Evolutionary conservation across 1,140 invertebrate genomes (phyloP), one percentile per base, ranked within the genome.

Genomic region (Panagrolaimus sp.): DNA sequence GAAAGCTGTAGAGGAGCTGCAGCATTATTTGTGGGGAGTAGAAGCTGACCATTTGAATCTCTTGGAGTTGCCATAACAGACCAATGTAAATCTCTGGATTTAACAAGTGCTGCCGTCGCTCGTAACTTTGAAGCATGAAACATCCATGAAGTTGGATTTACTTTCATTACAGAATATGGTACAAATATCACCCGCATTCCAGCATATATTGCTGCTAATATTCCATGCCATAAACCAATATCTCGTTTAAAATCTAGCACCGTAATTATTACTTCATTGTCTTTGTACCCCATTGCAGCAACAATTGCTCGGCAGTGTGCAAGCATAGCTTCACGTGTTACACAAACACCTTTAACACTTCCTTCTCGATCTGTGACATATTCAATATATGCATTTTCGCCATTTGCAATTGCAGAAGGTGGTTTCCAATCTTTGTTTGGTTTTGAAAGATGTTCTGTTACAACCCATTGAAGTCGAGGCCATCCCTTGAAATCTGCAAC

Each of bases 111-210:
- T n/a, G 96, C 90, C 66, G 91, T 92, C 0, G 95, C 95, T 93
- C 89, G 84, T 5, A 95, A 93, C 85, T 96, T 96, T n/a, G 95
- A 98, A 67, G 97, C 95, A 89, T 97, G 94, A 79, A 97, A 92
- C 92, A 99, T 96, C 96, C 96, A 99, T 1, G 92, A 95, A 0
- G 94, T 93, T 1, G 96, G 96, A 83, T 97, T 88, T 63, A 96
- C 89, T 86, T 99, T 98, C 94, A 98, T 98, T 51, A 99, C 85
- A 5, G 95, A 93, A 83, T 99, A 99, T 0, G 96, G 96, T 79
- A 99, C 96, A 85, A 97, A 99, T 73, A 98, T 91, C 14, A 98
- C 93, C 85, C 97, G 94, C 93, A 99, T 98, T 27, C 96, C 96
- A 85, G 97, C 97, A 70, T 97, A 88, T 44, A 98, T 90, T 80